Conservation (phyloP, 2,888 invertebrate genomes). For the Cataglyphis cursor region DNA sequence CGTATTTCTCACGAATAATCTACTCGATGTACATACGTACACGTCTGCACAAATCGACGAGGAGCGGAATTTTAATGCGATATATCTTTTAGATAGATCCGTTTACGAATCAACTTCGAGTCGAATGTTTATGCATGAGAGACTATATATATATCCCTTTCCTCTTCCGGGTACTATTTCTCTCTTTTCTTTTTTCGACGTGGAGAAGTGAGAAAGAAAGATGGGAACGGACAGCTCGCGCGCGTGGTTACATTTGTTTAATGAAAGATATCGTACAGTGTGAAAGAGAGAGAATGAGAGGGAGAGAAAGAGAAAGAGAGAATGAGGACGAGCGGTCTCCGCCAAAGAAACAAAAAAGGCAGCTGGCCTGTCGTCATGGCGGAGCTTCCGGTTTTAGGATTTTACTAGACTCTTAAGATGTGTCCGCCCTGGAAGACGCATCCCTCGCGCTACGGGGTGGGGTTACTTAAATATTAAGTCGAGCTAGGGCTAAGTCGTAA, state of each 20-base stretch:
- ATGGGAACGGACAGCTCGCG: slow-evolving; percentile 20
- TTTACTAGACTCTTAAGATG: slow-evolving; percentile 81
- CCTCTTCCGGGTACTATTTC: background rate
- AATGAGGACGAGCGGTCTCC: slow-evolving; percentile 64
- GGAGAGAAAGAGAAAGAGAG: slow-evolving; percentile 41
- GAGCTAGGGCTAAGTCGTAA: slow-evolving; percentile 78
- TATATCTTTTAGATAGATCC: slow-evolving; percentile 30
- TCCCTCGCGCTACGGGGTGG: slow-evolving; percentile 73
- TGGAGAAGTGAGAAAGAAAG: slow-evolving; percentile 3
- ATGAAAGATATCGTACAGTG: slow-evolving; percentile 44
- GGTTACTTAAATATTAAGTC: slow-evolving; percentile 80
- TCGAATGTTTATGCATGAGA: slow-evolving; percentile 18
- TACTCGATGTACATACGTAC: slow-evolving; percentile 18
- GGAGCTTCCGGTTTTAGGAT: slow-evolving; percentile 84
- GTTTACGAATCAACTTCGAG: slow-evolving; percentile 23
- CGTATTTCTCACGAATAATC: slow-evolving; percentile 15
- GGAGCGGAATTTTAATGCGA: slow-evolving; percentile 1
- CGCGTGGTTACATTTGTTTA: slow-evolving; percentile 38
- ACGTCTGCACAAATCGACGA: slow-evolving; percentile 22
- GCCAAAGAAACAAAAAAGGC: slow-evolving; percentile 75
- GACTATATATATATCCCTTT: background rate
- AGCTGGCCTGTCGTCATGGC: slow-evolving; percentile 84
- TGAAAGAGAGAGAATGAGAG: slow-evolving; percentile 35
- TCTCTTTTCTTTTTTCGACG: background rate
- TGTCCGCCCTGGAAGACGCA: slow-evolving; percentile 80